These are phyloP conservation scores for Conopomorpha cramerella DNA, from an alignment of 1,140 invertebrate genomes.

Conservation along the genomic window DNA sequence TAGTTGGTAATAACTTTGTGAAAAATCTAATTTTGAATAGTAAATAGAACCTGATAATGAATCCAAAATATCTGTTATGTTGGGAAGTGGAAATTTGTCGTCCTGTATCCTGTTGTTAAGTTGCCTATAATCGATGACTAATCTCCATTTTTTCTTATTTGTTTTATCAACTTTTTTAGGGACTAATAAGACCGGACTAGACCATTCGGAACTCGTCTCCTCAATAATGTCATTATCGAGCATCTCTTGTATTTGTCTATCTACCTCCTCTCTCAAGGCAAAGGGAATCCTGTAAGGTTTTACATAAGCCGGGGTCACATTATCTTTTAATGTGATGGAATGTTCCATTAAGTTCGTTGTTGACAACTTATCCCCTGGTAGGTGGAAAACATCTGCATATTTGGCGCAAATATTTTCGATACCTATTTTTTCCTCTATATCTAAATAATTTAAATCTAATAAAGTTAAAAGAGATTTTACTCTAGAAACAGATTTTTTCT, in stretches of 20 bases:
- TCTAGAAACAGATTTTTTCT: neutral
- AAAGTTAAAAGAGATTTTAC: neutral
- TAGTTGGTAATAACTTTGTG: neutral
- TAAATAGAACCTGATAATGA: neutral
- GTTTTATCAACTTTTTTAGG: neutral
- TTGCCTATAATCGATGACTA: neutral
- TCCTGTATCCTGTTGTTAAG: neutral
- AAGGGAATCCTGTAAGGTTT: neutral
- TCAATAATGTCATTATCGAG: neutral
- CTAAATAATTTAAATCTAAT: neutral
- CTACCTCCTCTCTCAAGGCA: neutral
- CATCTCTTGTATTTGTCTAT: neutral
- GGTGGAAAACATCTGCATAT: neutral
- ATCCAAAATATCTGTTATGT: neutral
- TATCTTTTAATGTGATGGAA: neutral
- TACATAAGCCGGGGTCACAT: neutral
- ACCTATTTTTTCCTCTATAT: neutral
- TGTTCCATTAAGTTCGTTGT: neutral
- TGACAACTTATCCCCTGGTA: neutral
- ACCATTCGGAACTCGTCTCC: neutral
- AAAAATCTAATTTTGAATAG: neutral
- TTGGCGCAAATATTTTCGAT: neutral
- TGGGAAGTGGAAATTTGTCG: neutral
- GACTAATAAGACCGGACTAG: neutral
- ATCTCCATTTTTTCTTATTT: neutral